Evolutionary conservation across 1,140 invertebrate species (phyloP).

Genomic region (Scylla paramamosain): DNA sequence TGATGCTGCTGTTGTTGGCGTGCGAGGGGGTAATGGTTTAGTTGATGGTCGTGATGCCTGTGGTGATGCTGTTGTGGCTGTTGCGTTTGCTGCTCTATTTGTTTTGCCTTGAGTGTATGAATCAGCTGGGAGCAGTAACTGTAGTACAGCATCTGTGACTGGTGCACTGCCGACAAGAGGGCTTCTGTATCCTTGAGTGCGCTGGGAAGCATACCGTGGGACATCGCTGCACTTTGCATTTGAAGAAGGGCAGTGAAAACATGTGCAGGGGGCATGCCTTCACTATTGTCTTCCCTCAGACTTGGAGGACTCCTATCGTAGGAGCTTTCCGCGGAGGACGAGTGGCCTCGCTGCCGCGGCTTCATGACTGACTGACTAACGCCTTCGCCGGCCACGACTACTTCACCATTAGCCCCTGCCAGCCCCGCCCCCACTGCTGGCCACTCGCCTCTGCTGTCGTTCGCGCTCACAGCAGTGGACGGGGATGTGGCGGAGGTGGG

Average conservation of each 20-base stretch:
- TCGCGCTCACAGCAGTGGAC: neutral
- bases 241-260: constrained; percentile 49
- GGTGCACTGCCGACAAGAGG: constrained; percentile 55
- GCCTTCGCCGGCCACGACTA: constrained; percentile 50
- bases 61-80: constrained; percentile 25
- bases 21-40: neutral
- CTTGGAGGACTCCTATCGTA: neutral
- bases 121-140: constrained; percentile 69
- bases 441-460: constrained; percentile 31
- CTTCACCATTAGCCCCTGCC: constrained; percentile 44
- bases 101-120: constrained; percentile 48
- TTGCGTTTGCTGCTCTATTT: constrained; percentile 9
- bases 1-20: neutral
- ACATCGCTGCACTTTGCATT: constrained; percentile 26
- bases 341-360: constrained; percentile 50
- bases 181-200: constrained; percentile 67
- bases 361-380: constrained; percentile 66
- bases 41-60: neutral
- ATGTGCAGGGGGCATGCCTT: neutral
- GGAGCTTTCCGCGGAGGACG: constrained; percentile 30
- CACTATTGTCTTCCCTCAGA: neutral
- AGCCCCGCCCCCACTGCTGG: constrained; percentile 51
- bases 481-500: neutral
- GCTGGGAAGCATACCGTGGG: neutral
- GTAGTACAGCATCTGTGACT: constrained; percentile 68